Conservation (phyloP, 2,797 vertebrate genomes). For the Delichon dasypus region DNA sequence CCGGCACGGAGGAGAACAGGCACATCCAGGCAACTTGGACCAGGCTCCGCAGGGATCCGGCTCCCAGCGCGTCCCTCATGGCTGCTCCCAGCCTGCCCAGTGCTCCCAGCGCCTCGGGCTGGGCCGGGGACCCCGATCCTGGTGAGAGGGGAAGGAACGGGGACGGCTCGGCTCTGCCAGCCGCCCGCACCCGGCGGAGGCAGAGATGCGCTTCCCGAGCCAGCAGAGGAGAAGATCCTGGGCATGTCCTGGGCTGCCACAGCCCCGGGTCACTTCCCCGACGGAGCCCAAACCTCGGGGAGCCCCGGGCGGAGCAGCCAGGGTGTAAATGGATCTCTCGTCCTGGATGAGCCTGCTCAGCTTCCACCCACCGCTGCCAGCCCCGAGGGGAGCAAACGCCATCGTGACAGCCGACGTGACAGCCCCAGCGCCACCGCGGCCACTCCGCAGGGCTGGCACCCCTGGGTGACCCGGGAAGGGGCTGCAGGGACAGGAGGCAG, state of each 20-base stretch:
- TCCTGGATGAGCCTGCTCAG: not conserved
- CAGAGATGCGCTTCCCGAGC: not conserved
- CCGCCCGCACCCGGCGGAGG: rapidly evolving
- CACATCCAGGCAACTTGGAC: constrained; percentile 25
- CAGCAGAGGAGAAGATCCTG: not conserved
- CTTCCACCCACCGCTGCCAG: not conserved
- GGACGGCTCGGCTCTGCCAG: not conserved
- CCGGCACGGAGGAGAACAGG: constrained; percentile 21
- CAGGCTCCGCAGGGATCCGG: not conserved
- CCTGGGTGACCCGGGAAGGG: not conserved
- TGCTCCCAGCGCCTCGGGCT: not conserved
- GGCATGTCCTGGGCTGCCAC: not conserved
- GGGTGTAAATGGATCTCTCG: rapidly evolving
- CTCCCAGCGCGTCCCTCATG: not conserved
- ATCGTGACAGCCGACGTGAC: not conserved
- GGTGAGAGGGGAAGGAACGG: not conserved
- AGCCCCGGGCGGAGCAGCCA: not conserved
- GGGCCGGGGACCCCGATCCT: not conserved
- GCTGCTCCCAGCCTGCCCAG: not conserved
- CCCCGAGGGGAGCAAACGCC: not conserved
- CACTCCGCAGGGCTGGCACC: not conserved
- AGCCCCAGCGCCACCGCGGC: not conserved
- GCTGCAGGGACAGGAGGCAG: not conserved
- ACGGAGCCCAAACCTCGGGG: not conserved
- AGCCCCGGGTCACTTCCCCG: not conserved